Conservation (phyloP, 2,888 invertebrate species). For the Eupeodes latifasciatus region DNA sequence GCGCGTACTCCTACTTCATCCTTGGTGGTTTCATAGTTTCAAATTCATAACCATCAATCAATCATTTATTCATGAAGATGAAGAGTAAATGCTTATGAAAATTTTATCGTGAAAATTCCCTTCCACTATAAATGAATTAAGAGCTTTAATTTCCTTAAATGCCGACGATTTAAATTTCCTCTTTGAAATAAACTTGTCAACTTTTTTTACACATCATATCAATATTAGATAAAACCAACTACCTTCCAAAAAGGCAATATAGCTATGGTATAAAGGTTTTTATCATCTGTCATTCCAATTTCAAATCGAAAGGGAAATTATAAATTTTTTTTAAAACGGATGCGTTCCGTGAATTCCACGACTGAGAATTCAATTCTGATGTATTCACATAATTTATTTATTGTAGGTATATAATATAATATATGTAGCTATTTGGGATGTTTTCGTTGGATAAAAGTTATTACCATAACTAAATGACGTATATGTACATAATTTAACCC, state of each 20-base stretch:
- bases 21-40: too few species aligned
- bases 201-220: neutral
- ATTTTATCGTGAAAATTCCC: neutral
- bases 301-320: slow-evolving; percentile 23
- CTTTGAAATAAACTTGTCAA: neutral
- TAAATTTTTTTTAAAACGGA: neutral
- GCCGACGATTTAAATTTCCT: slow-evolving; percentile 8
- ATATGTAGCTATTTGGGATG: neutral
- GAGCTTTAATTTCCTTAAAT: neutral
- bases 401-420: neutral
- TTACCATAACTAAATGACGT: slow-evolving; percentile 25
- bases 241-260: neutral
- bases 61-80: too few species aligned
- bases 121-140: neutral
- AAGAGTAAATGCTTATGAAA: neutral
- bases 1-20: too few species aligned
- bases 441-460: neutral
- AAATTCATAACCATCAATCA: too few species aligned
- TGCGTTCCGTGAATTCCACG: neutral
- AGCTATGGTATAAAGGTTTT: neutral
- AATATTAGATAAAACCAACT: neutral
- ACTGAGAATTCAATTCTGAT: neutral
- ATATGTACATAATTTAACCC: neutral
- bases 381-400: neutral
- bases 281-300: neutral